Conservation (phyloP, 2,113 vertebrate genomes). For the Eudyptes chrysolophus region DNA sequence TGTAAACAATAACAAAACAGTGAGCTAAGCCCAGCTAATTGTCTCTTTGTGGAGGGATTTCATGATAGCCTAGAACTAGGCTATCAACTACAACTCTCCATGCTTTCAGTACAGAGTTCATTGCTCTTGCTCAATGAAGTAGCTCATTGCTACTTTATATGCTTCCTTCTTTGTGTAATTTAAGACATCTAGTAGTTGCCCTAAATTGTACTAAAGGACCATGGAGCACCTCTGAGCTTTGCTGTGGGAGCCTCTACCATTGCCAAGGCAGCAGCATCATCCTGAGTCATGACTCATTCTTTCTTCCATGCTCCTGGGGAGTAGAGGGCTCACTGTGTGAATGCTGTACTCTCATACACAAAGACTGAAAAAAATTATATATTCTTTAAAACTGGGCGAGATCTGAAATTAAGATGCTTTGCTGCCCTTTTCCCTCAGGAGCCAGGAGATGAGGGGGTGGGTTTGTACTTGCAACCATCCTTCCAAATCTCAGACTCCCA, state of each 20-base stretch:
- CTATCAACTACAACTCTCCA: background rate
- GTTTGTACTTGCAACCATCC: slow-evolving; percentile 29
- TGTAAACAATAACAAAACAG: background rate
- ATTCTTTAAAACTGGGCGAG: background rate
- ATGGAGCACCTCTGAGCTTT: background rate
- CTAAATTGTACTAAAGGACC: background rate
- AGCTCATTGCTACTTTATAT: background rate
- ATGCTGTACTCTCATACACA: background rate
- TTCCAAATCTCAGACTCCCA: slow-evolving; percentile 38
- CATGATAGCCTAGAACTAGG: background rate
- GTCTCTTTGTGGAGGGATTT: background rate
- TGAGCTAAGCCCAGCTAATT: background rate
- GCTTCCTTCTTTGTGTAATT: background rate
- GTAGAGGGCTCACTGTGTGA: background rate
- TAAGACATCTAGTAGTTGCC: background rate
- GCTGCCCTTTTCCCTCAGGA: slow-evolving; percentile 21
- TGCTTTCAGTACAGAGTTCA: background rate
- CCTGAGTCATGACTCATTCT: background rate
- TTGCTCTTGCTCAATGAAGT: background rate
- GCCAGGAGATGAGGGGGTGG: slow-evolving; percentile 35
- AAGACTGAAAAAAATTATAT: background rate
- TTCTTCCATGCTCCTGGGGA: background rate
- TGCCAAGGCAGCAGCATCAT: background rate
- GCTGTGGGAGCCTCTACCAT: background rate
- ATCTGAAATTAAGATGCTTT: background rate